These are phyloP conservation scores for Harpagifer antarcticus DNA, from an alignment of 2,797 vertebrate genomes.

Conservation along the genomic window DNA sequence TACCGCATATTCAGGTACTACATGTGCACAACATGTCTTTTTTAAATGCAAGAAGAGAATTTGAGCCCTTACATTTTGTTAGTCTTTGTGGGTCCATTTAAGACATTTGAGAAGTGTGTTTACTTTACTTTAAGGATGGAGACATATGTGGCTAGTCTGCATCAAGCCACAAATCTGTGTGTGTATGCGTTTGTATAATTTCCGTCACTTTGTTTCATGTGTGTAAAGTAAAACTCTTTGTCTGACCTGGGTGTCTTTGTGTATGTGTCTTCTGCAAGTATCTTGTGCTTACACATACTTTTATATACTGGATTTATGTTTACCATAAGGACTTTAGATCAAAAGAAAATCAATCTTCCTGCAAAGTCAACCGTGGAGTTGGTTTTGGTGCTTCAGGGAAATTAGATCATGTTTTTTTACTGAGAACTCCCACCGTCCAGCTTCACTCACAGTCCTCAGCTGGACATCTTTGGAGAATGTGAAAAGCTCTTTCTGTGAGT, in stretches of 20 bases:
- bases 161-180: too few species aligned
- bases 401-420: constrained; percentile 42
- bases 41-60: too few species aligned
- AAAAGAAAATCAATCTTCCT: not conserved
- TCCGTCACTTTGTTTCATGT: not conserved
- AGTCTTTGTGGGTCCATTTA: too few species aligned
- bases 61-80: too few species aligned
- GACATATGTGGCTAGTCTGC: too few species aligned
- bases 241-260: not conserved
- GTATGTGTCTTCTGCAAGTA: not conserved
- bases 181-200: too few species aligned
- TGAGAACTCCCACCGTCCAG: constrained; percentile 36
- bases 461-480: constrained; percentile 58
- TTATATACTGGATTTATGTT: not conserved
- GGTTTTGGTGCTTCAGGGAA: constrained; percentile 25
- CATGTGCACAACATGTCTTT: constrained; percentile 24
- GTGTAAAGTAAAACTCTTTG: not conserved
- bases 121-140: too few species aligned
- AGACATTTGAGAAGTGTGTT: too few species aligned
- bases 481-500: constrained; percentile 42
- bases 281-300: not conserved
- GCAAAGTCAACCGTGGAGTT: constrained; percentile 1
- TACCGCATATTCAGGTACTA: constrained; percentile 94
- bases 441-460: constrained; percentile 42
- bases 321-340: not conserved